Conservation (phyloP, 1,140 invertebrate species). For the Aphis gossypii region DNA sequence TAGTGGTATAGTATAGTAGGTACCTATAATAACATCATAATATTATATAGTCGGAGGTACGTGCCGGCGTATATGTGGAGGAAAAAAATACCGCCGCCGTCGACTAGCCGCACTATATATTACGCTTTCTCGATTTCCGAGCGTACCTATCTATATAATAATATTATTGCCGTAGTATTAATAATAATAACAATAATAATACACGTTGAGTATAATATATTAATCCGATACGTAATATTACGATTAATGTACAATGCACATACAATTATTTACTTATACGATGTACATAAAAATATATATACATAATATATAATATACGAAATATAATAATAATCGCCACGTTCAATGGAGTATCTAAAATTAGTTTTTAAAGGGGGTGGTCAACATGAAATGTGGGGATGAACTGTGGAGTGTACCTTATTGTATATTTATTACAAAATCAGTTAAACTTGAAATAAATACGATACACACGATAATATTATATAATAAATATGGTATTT, state of each 20-base stretch:
- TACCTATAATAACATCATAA: background rate
- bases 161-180: background rate
- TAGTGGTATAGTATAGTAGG: background rate
- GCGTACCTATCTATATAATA: background rate
- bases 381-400: background rate
- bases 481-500: too few species aligned
- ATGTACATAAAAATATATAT: background rate
- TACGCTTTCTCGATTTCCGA: conserved; percentile 32
- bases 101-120: background rate
- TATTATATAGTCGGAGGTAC: background rate
- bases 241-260: background rate
- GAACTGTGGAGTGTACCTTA: background rate
- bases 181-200: too few species aligned
- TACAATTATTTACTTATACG: background rate
- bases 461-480: too few species aligned
- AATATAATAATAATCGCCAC: background rate
- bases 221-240: background rate
- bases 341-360: background rate
- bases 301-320: background rate
- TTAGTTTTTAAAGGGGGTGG: background rate
- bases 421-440: background rate
- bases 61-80: background rate
- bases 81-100: background rate
- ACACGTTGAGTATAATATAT: background rate
- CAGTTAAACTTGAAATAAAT: background rate